Percentiles rank a stretch among this genome's conserved stretches.
These are phyloP conservation scores for Hypomecis atomaria DNA, from an alignment of 2,888 invertebrate genomes.

Conservation along the genomic window DNA sequence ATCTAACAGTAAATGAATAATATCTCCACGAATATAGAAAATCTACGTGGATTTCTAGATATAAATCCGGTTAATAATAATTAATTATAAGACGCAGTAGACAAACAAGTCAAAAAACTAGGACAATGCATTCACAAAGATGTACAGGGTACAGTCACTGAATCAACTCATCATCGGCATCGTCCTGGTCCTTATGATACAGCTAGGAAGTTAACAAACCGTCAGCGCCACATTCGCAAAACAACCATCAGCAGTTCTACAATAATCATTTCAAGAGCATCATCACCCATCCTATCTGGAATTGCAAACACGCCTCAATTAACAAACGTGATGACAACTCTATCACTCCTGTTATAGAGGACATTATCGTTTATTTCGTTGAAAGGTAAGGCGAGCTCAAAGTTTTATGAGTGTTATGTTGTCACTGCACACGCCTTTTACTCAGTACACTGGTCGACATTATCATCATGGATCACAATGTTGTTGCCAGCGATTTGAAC, in stretches of 20 bases:
- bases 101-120: too few species aligned
- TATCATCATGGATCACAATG: slow-evolving; percentile 47
- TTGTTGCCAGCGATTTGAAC: slow-evolving; percentile 16
- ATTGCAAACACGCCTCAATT: slow-evolving; percentile 41
- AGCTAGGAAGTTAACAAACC: slow-evolving; percentile 1
- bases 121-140: too few species aligned
- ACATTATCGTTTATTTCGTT: not conserved
- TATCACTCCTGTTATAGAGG: not conserved
- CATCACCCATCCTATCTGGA: slow-evolving; percentile 43
- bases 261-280: slow-evolving; percentile 42
- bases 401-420: slow-evolving; percentile 41
- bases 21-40: too few species aligned
- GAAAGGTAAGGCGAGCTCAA: slow-evolving; percentile 44
- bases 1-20: not conserved
- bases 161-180: not conserved
- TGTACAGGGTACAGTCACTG: not conserved
- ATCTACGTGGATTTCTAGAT: too few species aligned
- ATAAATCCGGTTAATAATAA: too few species aligned
- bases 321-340: not conserved
- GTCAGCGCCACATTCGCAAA: slow-evolving; percentile 16
- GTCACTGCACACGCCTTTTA: slow-evolving; percentile 54
- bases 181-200: slow-evolving; percentile 1
- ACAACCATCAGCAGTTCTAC: slow-evolving; percentile 21
- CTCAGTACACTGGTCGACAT: slow-evolving; percentile 47
- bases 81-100: not conserved